These are phyloP conservation scores for Dipodomys ordii DNA, from an alignment of 2,113 vertebrate genomes.

Conservation along the genomic window DNA sequence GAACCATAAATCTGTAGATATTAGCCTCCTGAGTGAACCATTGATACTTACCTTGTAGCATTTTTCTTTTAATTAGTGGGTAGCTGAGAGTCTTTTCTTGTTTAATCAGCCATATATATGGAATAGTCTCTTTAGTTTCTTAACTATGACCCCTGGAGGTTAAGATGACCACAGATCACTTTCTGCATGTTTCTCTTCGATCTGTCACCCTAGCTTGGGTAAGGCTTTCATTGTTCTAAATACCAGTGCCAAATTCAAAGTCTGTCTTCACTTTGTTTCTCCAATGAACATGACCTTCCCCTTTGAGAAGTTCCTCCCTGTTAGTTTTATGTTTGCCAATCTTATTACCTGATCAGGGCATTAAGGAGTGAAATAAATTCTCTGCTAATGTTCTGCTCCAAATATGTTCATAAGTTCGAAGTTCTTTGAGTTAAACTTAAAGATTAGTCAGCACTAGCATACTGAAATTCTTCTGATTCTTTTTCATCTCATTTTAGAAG, in stretches of 20 bases:
- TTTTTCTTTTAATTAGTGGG: neutral
- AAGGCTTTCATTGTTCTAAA: neutral
- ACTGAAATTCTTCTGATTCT: neutral
- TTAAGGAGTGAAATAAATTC: neutral
- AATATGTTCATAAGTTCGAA: constrained; percentile 2
- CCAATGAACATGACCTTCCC: neutral
- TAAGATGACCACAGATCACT: neutral
- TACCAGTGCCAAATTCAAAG: neutral
- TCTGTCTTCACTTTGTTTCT: neutral
- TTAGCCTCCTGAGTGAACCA: too few species aligned
- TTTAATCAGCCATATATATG: neutral
- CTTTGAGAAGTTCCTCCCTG: neutral
- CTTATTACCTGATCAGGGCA: neutral
- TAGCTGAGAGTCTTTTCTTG: neutral
- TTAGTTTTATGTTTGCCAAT: neutral
- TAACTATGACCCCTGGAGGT: neutral
- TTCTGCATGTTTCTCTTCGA: neutral
- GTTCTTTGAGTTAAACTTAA: neutral
- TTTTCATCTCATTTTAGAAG: neutral
- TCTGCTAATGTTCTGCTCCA: neutral
- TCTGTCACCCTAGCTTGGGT: too few species aligned
- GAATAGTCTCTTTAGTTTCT: neutral
- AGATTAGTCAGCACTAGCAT: constrained; percentile 18
- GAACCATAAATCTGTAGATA: too few species aligned
- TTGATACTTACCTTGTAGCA: neutral